Evolutionary conservation across 2,888 invertebrate species (phyloP).

Genomic region (Andrena bucephala): DNA sequence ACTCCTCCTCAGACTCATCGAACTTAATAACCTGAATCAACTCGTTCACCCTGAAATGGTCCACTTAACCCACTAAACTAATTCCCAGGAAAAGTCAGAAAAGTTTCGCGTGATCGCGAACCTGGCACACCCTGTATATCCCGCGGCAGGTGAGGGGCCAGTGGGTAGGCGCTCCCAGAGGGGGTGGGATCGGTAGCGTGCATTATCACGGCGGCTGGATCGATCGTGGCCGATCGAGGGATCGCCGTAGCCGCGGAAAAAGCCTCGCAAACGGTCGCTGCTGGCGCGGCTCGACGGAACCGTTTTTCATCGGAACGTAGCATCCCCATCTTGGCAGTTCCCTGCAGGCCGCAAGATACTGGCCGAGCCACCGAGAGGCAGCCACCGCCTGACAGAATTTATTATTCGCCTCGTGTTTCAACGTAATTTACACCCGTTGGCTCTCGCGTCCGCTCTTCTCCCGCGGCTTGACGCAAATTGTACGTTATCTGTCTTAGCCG

Average conservation of each 20-base stretch:
- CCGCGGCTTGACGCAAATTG: conserved; percentile 46
- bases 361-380: conserved; percentile 34
- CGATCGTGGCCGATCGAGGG: conserved; percentile 33
- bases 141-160: conserved; percentile 12
- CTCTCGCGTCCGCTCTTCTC: conserved; percentile 22
- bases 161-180: not conserved
- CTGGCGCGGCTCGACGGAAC: conserved; percentile 23
- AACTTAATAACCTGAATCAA: no score
- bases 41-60: no score
- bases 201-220: conserved; percentile 36
- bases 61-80: no score
- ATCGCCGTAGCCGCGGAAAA: conserved; percentile 21
- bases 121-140: no score
- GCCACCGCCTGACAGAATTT: conserved; percentile 55
- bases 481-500: conserved; percentile 52
- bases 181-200: conserved; percentile 26
- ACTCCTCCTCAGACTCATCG: no score
- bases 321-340: conserved; percentile 37
- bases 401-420: conserved; percentile 63
- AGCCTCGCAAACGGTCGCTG: conserved; percentile 7
- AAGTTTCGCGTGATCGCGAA: no score
- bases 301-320: conserved; percentile 50
- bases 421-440: conserved; percentile 48
- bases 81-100: no score
- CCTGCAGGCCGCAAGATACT: conserved; percentile 45